Percentiles rank a stretch among this genome's conserved stretches.
Conservation (phyloP, 2,888 invertebrate genomes). For the Spatulosminthurus flaviceps region DNA sequence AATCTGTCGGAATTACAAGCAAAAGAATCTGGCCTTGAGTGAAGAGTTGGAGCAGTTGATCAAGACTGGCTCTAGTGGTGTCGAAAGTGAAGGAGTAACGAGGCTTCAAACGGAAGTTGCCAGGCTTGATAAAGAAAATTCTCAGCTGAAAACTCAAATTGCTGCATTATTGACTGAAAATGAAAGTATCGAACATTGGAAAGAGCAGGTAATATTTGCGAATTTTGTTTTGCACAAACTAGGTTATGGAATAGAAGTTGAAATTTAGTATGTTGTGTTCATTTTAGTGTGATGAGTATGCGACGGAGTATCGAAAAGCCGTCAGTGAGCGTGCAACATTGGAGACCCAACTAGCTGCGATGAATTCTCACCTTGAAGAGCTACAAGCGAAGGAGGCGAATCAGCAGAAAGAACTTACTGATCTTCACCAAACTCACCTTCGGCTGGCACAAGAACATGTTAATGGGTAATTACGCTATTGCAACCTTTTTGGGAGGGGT, state of each 20-base stretch:
- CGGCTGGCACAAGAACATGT: conserved; percentile 46
- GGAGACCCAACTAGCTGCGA: neutral
- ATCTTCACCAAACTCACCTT: conserved; percentile 30
- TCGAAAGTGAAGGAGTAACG: neutral
- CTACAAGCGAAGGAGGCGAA: conserved; percentile 3
- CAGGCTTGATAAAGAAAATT: conserved; percentile 33
- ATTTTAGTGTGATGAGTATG: conserved; percentile 38
- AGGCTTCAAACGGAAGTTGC: neutral
- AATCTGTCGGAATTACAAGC: conserved; percentile 1
- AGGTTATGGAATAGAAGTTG: no score
- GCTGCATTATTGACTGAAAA: conserved; percentile 44
- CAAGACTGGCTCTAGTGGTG: neutral
- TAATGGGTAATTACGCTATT: conserved; percentile 32
- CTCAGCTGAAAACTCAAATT: conserved; percentile 32
- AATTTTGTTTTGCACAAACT: no score
- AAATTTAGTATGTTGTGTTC: no score
- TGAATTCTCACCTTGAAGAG: conserved; percentile 33
- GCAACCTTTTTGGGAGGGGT: conserved; percentile 26
- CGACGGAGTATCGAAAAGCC: conserved; percentile 19
- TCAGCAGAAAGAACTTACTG: conserved; percentile 26
- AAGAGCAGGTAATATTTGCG: conserved; percentile 45
- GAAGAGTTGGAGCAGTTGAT: neutral
- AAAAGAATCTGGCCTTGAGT: neutral
- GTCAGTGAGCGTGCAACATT: neutral
- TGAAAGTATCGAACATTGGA: conserved; percentile 42